These are phyloP conservation scores for Rhinolophus ferrumequinum DNA, from an alignment of 2,113 vertebrate genomes.

Conservation along the genomic window DNA sequence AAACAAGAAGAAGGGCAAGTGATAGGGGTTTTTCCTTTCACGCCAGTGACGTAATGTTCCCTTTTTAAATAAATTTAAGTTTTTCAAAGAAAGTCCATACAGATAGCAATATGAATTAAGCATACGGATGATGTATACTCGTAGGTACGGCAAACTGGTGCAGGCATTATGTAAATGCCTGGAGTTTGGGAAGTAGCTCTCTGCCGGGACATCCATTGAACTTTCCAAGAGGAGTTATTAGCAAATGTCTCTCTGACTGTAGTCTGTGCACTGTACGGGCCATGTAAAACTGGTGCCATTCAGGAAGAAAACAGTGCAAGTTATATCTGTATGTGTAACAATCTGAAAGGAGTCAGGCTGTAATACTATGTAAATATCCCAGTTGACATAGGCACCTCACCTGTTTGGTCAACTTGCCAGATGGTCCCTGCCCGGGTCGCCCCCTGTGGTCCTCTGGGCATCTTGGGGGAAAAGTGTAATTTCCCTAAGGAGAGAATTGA, in stretches of 20 bases:
- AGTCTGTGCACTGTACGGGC: background rate
- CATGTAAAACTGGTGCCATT: background rate
- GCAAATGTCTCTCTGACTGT: background rate
- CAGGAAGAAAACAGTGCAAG: background rate
- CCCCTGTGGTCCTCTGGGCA: background rate
- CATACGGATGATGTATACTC: background rate
- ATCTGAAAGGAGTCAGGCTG: background rate
- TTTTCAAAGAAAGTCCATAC: background rate
- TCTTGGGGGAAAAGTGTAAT: background rate
- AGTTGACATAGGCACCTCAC: too few relatives aligned
- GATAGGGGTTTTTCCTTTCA: background rate
- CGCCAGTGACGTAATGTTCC: background rate
- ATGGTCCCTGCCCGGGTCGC: too few relatives aligned
- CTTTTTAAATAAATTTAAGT: background rate
- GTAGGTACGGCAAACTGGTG: background rate
- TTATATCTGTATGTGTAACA: background rate
- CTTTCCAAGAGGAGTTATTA: background rate
- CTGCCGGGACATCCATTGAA: background rate
- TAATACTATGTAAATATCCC: background rate
- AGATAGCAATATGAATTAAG: background rate
- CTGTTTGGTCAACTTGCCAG: background rate
- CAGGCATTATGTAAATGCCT: background rate
- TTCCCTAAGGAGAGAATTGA: background rate
- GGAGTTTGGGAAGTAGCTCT: background rate
- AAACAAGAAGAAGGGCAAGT: background rate